Conservation (phyloP, 2,113 vertebrate genomes). For the Typhlomys cinereus region DNA sequence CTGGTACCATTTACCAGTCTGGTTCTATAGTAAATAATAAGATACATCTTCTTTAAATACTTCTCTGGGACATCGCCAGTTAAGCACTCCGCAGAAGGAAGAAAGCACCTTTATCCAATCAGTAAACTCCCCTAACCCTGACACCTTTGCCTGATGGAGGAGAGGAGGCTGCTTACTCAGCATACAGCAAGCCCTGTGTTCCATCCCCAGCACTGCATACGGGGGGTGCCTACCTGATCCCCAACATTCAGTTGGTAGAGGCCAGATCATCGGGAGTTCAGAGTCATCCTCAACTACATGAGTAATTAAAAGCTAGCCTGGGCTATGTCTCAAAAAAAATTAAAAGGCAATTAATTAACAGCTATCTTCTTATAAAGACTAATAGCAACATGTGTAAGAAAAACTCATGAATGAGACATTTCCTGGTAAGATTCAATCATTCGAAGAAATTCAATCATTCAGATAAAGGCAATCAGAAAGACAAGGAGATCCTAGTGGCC, state of each 20-base stretch:
- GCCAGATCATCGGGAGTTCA: background rate
- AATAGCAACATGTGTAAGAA: background rate
- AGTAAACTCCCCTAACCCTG: background rate
- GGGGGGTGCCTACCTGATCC: background rate
- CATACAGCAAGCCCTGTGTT: too few species aligned
- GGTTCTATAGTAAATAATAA: background rate
- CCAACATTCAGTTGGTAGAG: background rate
- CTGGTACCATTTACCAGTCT: background rate
- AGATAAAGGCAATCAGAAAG: background rate
- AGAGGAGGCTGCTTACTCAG: too few species aligned
- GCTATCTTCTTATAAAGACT: too few species aligned
- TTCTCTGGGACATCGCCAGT: background rate
- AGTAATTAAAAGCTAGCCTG: background rate
- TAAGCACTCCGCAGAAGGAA: background rate
- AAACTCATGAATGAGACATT: background rate
- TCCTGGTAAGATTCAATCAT: background rate
- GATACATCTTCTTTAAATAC: background rate
- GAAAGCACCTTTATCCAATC: background rate
- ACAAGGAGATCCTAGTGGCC: background rate
- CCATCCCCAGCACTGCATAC: background rate
- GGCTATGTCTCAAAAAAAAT: too few species aligned
- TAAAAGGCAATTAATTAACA: too few species aligned
- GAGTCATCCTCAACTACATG: background rate
- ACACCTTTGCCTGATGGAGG: background rate
- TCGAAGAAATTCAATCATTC: background rate